These are phyloP conservation scores for Gibbula magus DNA, from an alignment of 2,888 invertebrate genomes.

Conservation along the genomic window DNA sequence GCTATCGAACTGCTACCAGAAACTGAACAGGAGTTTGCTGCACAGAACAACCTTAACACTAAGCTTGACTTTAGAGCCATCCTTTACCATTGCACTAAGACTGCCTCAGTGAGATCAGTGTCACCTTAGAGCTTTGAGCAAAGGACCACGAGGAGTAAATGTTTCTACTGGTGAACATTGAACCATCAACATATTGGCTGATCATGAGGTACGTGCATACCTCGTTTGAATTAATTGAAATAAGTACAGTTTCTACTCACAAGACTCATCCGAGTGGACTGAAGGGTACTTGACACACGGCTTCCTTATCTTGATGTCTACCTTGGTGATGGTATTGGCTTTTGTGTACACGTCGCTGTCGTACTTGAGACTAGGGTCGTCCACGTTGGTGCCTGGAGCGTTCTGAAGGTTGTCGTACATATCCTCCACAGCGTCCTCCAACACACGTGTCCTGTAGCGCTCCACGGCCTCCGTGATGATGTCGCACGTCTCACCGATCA, in stretches of 20 bases:
- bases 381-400: constrained; percentile 60
- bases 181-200: no score
- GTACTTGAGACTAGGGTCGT: constrained; percentile 56
- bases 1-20: no score
- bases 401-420: constrained; percentile 68
- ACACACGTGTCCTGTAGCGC: constrained; percentile 78
- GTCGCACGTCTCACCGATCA: constrained; percentile 78
- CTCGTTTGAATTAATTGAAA: neutral
- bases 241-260: constrained; percentile 49
- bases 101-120: no score
- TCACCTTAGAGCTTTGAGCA: no score
- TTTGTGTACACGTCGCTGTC: constrained; percentile 49
- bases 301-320: constrained; percentile 60
- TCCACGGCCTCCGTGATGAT: constrained; percentile 79
- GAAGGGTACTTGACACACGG: constrained; percentile 60
- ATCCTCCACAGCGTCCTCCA: constrained; percentile 62
- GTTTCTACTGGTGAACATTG: no score
- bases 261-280: constrained; percentile 65
- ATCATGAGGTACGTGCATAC: no score
- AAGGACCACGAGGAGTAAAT: no score
- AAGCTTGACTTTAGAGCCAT: no score
- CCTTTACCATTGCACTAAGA: no score
- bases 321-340: constrained; percentile 50
- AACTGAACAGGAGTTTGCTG: no score
- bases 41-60: no score